Evolutionary conservation across 1,140 invertebrate species (phyloP), one percentile per base, ranked within the genome.

Genomic region (Zaprionus vittiger): DNA sequence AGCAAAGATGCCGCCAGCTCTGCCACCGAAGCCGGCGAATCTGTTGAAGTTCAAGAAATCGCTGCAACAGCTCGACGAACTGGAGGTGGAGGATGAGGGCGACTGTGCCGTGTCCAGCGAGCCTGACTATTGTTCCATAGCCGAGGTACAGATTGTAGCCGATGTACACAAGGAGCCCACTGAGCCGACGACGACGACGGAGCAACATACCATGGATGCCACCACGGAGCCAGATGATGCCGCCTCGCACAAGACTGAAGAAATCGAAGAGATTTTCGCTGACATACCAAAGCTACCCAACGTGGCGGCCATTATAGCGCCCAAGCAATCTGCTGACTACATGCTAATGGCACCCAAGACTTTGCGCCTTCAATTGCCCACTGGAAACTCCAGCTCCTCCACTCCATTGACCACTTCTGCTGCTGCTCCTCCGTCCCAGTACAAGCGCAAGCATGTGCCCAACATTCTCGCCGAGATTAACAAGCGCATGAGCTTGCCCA

Each of bases 1-100:
- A 41, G 47, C 20, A 12, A 91, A 87, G 71, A 34, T 84, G 62
- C 90, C 85, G 9, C 95, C 95, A 9, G 94, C 94, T 5, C 75
- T 95, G 20, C 95, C 95, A 4, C 95, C 95, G 0, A 96, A 96
- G 81, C 95, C 95, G 12, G 92, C 93, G 56, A 95, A 93, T 93
- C 93, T 93, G 71, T 86, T 89, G 78, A 92, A 92, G 55, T 92
- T 93, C 22, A 83, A 81, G 11, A 92, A 91, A 38, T 90, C 83
- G 1, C 60, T 91, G 17, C 77, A 90, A n/a, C 83, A 86, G 26
- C 55, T 90, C 1, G 82, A 83, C 17, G 80, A 81, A 14, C 66
- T 52, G 20, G 47, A 73, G 3, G 52, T 79, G 3, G 76, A 80
- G 41, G 79, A 85, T 20, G 59, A 83, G 22, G 75, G n/a, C 12